A percentile compares a stretch with the other conserved stretches of the same genome.
These are phyloP conservation scores for Muricea muricata DNA, from an alignment of 92 coral and sea anemone genomes.

Conservation along the genomic window DNA sequence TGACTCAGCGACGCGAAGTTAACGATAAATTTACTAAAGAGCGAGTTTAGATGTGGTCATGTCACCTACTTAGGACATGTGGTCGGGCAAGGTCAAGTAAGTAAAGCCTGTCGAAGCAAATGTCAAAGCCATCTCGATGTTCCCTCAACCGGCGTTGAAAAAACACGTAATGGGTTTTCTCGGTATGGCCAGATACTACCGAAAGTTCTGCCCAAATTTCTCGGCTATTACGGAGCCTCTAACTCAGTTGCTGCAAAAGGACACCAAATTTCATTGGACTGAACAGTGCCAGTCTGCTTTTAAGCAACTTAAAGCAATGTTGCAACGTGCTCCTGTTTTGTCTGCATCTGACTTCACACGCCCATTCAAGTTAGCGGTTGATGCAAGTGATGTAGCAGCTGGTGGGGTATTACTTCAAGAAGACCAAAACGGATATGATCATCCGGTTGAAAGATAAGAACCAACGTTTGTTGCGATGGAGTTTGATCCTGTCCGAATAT, in stretches of 20 bases:
- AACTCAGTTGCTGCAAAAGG: constrained; percentile 41
- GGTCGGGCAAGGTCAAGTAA: constrained; percentile 56
- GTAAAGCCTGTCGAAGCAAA: constrained; percentile 57
- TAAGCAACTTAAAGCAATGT: constrained; percentile 56
- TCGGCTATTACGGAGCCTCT: constrained; percentile 52
- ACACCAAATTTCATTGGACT: constrained; percentile 49
- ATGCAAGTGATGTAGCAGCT: constrained; percentile 47
- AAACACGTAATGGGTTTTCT: constrained; percentile 65
- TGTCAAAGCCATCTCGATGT: constrained; percentile 29
- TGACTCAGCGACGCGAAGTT: constrained; percentile 46
- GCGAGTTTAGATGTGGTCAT: constrained; percentile 42
- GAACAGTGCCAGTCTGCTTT: constrained; percentile 59
- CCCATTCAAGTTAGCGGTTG: too few relatives aligned
- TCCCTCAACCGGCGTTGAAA: constrained; percentile 44
- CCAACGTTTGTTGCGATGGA: background rate
- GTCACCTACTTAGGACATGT: constrained; percentile 61
- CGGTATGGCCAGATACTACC: constrained; percentile 67
- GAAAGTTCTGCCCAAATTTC: constrained; percentile 66
- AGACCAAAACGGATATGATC: constrained; percentile 45
- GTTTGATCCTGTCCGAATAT: too few relatives aligned
- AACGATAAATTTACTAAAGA: constrained; percentile 42
- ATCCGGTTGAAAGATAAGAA: background rate
- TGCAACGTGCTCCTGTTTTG: constrained; percentile 67
- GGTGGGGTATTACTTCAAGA: constrained; percentile 66
- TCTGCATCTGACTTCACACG: constrained; percentile 43